These are phyloP conservation scores for Tenthredo notha DNA, from an alignment of 2,888 invertebrate genomes.

Conservation along the genomic window DNA sequence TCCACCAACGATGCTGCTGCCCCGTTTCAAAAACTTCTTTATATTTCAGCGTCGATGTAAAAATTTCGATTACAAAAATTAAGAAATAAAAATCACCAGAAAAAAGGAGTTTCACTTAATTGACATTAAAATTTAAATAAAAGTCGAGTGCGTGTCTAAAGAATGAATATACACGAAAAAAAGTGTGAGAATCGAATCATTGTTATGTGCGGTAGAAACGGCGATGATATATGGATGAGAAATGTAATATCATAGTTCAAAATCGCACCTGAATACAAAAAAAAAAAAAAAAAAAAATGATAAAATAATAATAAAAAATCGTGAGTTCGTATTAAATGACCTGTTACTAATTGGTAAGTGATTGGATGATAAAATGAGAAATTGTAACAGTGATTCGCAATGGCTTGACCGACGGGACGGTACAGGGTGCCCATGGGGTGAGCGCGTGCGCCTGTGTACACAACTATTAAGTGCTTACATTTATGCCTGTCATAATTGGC, in stretches of 20 bases:
- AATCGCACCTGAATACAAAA: neutral
- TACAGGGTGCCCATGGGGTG: conserved; percentile 50
- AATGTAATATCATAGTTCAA: neutral
- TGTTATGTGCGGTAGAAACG: neutral
- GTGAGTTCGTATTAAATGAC: neutral
- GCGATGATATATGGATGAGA: neutral
- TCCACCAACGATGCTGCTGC: neutral
- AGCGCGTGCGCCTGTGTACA: conserved; percentile 70
- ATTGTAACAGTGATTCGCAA: conserved; percentile 27
- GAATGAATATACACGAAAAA: neutral
- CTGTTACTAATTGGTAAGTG: conserved; percentile 26
- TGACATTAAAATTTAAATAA: neutral
- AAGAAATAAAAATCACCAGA: too few species aligned
- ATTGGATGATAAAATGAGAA: conserved; percentile 37
- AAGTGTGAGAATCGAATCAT: neutral
- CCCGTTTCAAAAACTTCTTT: neutral
- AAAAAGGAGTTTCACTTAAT: neutral
- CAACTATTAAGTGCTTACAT: conserved; percentile 76
- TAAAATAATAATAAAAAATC: neutral
- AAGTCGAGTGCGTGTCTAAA: neutral
- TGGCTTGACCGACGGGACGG: conserved; percentile 34
- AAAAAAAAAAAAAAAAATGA: neutral
- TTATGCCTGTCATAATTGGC: conserved; percentile 77
- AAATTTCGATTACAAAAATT: neutral
- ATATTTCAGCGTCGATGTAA: neutral